These are phyloP conservation scores for Peromyscus californicus DNA, from an alignment of 2,113 vertebrate species.

Conservation along the genomic window DNA sequence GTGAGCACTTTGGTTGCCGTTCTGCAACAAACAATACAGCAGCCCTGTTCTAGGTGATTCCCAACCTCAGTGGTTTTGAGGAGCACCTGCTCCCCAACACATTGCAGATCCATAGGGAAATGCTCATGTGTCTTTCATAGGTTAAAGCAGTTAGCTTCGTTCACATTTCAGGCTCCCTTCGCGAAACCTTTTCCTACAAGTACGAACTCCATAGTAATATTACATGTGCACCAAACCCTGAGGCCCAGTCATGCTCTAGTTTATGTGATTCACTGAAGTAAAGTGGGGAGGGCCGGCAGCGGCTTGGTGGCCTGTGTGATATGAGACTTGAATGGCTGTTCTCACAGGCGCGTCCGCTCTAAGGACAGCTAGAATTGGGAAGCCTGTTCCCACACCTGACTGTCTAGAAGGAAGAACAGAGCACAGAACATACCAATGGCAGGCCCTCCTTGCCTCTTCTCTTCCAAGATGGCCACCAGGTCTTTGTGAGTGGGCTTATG, in stretches of 20 bases:
- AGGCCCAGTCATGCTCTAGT: not conserved
- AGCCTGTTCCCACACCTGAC: not conserved
- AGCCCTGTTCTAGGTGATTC: not conserved
- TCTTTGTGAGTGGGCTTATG: conserved; percentile 90
- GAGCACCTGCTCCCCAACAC: not conserved
- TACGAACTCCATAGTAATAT: not conserved
- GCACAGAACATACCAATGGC: conserved; percentile 93
- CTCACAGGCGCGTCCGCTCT: not conserved
- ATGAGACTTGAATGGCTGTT: accelerated
- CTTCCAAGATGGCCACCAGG: conserved; percentile 96
- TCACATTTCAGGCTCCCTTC: not conserved
- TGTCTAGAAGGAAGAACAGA: not conserved
- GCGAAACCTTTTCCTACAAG: not conserved
- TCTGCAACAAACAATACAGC: not conserved
- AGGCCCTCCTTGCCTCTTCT: conserved; percentile 97
- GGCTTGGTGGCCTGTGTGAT: not conserved
- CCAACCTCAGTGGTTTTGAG: not conserved
- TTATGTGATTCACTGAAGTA: accelerated
- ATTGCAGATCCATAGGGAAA: not conserved
- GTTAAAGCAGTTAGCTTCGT: not conserved
- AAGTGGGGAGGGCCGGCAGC: accelerated
- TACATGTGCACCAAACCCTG: not conserved
- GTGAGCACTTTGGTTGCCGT: not conserved
- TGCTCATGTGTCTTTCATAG: not conserved
- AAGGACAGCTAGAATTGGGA: not conserved